Evolutionary conservation across 2,888 invertebrate genomes (phyloP), one percentile per base, ranked within the genome.

Genomic region (Allophyes oxyacanthae): DNA sequence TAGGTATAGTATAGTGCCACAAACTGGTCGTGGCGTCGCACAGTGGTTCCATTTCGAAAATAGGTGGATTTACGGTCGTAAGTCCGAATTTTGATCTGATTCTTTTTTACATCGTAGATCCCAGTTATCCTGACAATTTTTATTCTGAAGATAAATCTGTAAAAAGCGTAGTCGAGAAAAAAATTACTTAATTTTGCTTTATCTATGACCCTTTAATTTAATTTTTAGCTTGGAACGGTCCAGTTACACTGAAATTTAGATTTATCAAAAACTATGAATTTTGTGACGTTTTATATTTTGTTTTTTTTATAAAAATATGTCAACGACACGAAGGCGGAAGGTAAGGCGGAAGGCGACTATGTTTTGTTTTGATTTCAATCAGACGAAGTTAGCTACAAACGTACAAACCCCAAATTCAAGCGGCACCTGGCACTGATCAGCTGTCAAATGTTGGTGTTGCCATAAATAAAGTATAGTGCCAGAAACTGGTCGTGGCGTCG

Each of bases 191-290:
- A n/a, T n/a, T n/a, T n/a, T n/a, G n/a, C n/a, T n/a, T n/a, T n/a
- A n/a, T n/a, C n/a, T n/a, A n/a, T n/a, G n/a, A n/a, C n/a, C n/a
- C n/a, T n/a, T n/a, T n/a, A n/a, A n/a, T n/a, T n/a, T n/a, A n/a
- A n/a, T n/a, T n/a, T n/a, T n/a, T n/a, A n/a, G 67, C 50, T 75
- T 63, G 67, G 72, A 72, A 68, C 60, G 65, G 75, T 72, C 74
- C 67, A 70, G 81, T 77, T 82, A 77, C 83, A 85, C 84, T 69
- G 81, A 68, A 88, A 88, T 83, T 86, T 75, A 66, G 58, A 51
- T 76, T 76, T 61, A 77, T 76, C 77, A 69, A 81, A 79, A 77
- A 77, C 72, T 75, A 74, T 59, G 66, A 79, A 67, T 55, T 73
- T 62, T 50, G 59, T 73, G 77, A 81, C 81, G 76, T 83, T 84